Conservation (phyloP, 2,888 invertebrate genomes). For the Pharmacophagus antenor region DNA sequence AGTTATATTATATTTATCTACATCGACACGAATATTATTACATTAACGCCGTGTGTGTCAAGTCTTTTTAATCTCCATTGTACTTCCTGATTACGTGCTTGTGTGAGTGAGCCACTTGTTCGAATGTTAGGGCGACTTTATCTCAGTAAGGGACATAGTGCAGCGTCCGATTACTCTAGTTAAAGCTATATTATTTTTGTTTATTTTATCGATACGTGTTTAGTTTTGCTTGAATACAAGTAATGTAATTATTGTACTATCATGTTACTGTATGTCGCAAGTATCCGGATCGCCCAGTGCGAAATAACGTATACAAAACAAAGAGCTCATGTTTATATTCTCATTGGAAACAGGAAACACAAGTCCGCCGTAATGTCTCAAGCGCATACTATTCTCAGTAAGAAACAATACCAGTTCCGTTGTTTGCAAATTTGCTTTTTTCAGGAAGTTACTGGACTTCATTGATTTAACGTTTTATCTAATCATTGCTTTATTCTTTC, state of each 20-base stretch:
- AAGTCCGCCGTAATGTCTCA: slow-evolving; percentile 69
- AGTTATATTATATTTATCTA: slow-evolving; percentile 71
- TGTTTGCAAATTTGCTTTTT: slow-evolving; percentile 72
- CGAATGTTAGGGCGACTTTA: slow-evolving; percentile 79
- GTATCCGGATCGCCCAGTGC: slow-evolving; percentile 31
- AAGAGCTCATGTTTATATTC: slow-evolving; percentile 64
- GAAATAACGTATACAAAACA: slow-evolving; percentile 35
- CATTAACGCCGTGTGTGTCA: slow-evolving; percentile 65
- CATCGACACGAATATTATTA: slow-evolving; percentile 72
- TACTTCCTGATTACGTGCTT: slow-evolving; percentile 72
- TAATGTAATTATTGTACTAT: slow-evolving; percentile 15
- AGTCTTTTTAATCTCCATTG: slow-evolving; percentile 78
- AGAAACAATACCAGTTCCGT: slow-evolving; percentile 78
- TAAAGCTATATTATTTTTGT: slow-evolving; percentile 40
- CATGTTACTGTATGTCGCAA: slow-evolving; percentile 23
- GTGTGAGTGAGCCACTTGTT: slow-evolving; percentile 80
- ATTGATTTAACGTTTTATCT: slow-evolving; percentile 42
- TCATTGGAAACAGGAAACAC: slow-evolving; percentile 77
- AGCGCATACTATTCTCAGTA: slow-evolving; percentile 66
- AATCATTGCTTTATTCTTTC: slow-evolving; percentile 28
- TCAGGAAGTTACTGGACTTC: slow-evolving; percentile 67
- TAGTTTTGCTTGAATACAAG: slow-evolving; percentile 8
- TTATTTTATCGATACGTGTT: slow-evolving; percentile 49
- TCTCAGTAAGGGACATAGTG: slow-evolving; percentile 77
- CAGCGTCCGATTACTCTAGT: slow-evolving; percentile 78